phyloP scores from a whole-genome alignment of 2,888 invertebrate species.

The Tuta absoluta region DNA sequence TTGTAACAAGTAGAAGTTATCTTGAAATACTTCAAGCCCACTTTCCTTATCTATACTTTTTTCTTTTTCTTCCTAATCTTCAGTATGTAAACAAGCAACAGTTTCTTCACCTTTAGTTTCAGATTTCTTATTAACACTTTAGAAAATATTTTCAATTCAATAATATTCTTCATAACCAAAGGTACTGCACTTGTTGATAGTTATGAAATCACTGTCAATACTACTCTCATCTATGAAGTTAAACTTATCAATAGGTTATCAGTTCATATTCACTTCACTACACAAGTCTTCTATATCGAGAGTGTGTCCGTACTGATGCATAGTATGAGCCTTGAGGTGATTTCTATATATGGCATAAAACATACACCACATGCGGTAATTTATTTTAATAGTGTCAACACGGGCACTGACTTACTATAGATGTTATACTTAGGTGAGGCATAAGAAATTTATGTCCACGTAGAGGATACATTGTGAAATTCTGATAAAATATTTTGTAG shows the following conservation, averaged over 20 bases:
- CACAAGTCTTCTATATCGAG: conserved; percentile 36
- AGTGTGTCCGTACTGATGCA: conserved; percentile 37
- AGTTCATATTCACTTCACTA: conserved; percentile 38
- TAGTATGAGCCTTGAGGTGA: conserved; percentile 50
- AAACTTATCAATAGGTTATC: conserved; percentile 66
- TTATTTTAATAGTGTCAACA: conserved; percentile 42
- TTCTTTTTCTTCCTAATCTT: conserved; percentile 56
- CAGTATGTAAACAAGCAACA: conserved; percentile 37
- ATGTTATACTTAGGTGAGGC: background rate
- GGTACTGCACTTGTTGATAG: conserved; percentile 42
- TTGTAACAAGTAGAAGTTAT: conserved; percentile 28
- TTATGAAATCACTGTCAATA: conserved; percentile 26
- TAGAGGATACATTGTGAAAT: background rate
- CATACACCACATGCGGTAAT: conserved; percentile 49
- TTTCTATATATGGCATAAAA: conserved; percentile 57
- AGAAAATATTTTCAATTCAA: conserved; percentile 36
- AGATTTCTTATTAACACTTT: conserved; percentile 35
- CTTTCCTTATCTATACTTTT: conserved; percentile 37
- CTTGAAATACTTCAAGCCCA: background rate
- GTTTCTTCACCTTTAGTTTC: conserved; percentile 38
- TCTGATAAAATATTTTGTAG: background rate
- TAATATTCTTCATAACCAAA: conserved; percentile 49
- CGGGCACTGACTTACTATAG: conserved; percentile 16
- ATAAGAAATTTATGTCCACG: background rate
- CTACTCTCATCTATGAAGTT: conserved; percentile 29